Evolutionary conservation across 2,797 vertebrate species (phyloP), one percentile per base, ranked within the genome.

Genomic region (Pelobates cultripes): DNA sequence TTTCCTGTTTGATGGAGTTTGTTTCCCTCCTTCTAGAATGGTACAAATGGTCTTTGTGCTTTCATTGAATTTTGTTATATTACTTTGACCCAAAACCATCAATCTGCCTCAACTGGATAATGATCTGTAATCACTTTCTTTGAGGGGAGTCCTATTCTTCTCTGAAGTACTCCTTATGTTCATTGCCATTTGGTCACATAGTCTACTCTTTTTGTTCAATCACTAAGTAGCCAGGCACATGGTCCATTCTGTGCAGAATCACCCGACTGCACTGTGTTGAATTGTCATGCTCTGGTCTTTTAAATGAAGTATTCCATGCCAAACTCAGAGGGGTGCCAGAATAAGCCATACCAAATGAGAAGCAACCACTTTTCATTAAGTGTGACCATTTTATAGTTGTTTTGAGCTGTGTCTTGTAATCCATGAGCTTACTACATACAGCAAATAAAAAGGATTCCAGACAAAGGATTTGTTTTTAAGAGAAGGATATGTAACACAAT

Each of bases 101-200:
- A 99, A 99, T 99, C 97, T 98, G 96, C 95, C 96, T 98, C 97
- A 99, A 99, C 97, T 99, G 97, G 97, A 99, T 98, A 98, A 99
- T 99, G 97, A 98, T 97, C 96, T 96, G 96, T 97, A 99, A 99
- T 99, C 96, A 96, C 95, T 97, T 97, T 98, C 98, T 98, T 99
- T 97, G 96, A 97, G 96, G 97, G 96, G 97, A 98, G 96, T 97
- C 97, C 94, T 94, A 93, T 95, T 96, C 96, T 97, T 95, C 94
- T 95, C 95, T 94, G 94, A 97, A 97, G 96, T 95, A 93, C 93
- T 96, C 97, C 97, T 99, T 99, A 96, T 99, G 97, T 95, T 98
- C 94, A 77, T 90, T 94, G 91, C 93, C 93, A 93, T 96, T 96
- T 96, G 94, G 96, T 95, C 94, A 94, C 95, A 93, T 90, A 91